A percentile compares a stretch with the other conserved stretches of the same genome.
phyloP scores from a whole-genome alignment of 2,888 invertebrate genomes.

The Bombylius discolor region DNA sequence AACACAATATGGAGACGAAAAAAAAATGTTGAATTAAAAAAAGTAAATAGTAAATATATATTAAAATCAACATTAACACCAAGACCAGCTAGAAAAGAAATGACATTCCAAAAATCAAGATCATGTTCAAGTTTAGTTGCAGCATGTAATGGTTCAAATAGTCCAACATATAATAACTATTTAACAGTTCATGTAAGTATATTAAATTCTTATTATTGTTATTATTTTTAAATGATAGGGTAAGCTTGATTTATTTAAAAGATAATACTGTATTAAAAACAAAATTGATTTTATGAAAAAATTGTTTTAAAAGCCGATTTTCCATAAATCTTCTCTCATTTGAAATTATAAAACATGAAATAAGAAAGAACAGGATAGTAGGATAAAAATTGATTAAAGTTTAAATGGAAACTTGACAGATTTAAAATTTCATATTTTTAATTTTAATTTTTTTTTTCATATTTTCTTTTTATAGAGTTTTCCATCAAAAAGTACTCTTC shows the following conservation, averaged over 20 bases:
- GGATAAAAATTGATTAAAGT: too few species aligned
- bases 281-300: too few species aligned
- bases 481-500: constrained; percentile 49
- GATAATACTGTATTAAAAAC: too few species aligned
- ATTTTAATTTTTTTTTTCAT: neutral
- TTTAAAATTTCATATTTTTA: too few species aligned
- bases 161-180: constrained; percentile 50
- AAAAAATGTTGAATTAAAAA: constrained; percentile 36
- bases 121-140: constrained; percentile 60
- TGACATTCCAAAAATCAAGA: constrained; percentile 53
- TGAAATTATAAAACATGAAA: too few species aligned
- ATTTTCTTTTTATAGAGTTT: constrained; percentile 42
- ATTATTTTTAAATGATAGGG: neutral
- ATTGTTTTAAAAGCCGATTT: too few species aligned
- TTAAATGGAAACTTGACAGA: too few species aligned
- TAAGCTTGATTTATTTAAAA: too few species aligned
- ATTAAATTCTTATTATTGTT: neutral
- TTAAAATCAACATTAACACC: constrained; percentile 73
- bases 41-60: constrained; percentile 63
- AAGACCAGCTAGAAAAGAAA: constrained; percentile 55
- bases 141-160: constrained; percentile 31
- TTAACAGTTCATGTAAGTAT: constrained; percentile 57
- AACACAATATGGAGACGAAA: constrained; percentile 78
- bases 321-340: too few species aligned
- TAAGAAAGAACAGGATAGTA: too few species aligned